Percentiles rank a stretch among this genome's conserved stretches.
These are phyloP conservation scores for Heteropelma amictum DNA, from an alignment of 2,888 invertebrate species.

Conservation along the genomic window DNA sequence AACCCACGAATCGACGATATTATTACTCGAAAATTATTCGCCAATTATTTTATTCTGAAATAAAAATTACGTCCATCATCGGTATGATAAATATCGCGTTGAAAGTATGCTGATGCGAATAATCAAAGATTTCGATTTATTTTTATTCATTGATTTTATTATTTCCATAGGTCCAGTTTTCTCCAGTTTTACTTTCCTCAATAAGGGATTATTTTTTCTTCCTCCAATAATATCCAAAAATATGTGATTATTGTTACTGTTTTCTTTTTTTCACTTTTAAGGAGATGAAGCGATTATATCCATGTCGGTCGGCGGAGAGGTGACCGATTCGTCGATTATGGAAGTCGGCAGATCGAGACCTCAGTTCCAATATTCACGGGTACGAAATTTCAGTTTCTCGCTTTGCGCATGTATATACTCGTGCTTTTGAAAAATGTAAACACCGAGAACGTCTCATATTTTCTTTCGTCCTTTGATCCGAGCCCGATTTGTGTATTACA, in stretches of 20 bases:
- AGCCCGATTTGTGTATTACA: conserved; percentile 77
- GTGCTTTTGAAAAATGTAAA: conserved; percentile 42
- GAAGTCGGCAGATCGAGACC: conserved; percentile 76
- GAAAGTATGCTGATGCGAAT: too few species aligned
- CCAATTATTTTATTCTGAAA: neutral
- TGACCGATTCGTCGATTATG: conserved; percentile 76
- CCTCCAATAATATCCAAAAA: neutral
- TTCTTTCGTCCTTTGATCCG: neutral
- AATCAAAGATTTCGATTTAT: too few species aligned
- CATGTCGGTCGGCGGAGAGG: conserved; percentile 78
- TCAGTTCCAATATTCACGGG: conserved; percentile 76
- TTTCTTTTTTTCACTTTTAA: conserved; percentile 61
- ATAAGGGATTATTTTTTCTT: too few species aligned
- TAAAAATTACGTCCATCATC: too few species aligned
- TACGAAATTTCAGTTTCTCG: conserved; percentile 51
- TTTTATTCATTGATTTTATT: too few species aligned
- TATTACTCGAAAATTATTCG: neutral
- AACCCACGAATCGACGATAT: too few species aligned
- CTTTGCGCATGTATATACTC: neutral
- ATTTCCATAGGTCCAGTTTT: too few species aligned
- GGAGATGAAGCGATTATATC: conserved; percentile 80
- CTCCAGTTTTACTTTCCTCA: too few species aligned
- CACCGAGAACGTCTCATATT: conserved; percentile 3
- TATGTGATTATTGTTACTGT: neutral
- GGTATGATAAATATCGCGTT: too few species aligned